phyloP scores from a whole-genome alignment of 2,888 invertebrate genomes.

The Napeogenes sylphis region DNA sequence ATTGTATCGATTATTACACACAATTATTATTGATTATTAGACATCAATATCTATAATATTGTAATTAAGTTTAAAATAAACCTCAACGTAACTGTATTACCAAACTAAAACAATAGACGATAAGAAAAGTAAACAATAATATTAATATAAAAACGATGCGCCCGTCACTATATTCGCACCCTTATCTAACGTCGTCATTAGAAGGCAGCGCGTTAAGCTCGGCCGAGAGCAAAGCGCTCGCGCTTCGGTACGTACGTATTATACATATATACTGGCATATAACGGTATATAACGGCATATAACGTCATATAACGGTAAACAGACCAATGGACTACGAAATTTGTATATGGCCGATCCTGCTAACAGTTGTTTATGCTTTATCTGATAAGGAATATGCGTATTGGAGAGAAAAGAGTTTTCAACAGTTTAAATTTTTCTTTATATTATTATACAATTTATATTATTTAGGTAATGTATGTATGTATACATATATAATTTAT shows the following conservation, averaged over 20 bases:
- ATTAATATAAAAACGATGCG: constrained; percentile 23
- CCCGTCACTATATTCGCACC: constrained; percentile 28
- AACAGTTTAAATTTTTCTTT: too few relatives aligned
- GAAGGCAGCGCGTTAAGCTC: constrained; percentile 59
- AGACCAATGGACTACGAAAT: constrained; percentile 18
- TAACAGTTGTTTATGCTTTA: constrained; percentile 21
- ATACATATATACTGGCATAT: constrained; percentile 26
- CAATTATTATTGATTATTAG: too few relatives aligned
- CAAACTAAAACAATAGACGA: neutral
- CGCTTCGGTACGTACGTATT: constrained; percentile 41
- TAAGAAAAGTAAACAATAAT: neutral
- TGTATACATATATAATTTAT: too few relatives aligned
- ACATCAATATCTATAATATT: too few relatives aligned
- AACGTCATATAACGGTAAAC: constrained; percentile 10
- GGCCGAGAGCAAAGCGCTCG: constrained; percentile 54
- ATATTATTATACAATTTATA: too few relatives aligned
- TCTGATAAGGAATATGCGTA: constrained; percentile 10
- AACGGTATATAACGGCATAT: constrained; percentile 17
- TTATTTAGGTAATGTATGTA: too few relatives aligned
- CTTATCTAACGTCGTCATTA: constrained; percentile 54
- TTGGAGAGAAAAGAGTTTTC: neutral
- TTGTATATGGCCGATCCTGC: constrained; percentile 14
- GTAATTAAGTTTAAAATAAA: too few relatives aligned
- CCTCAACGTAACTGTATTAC: too few relatives aligned
- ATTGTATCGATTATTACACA: too few relatives aligned